Base-by-base conservation (phyloP, 2,797 vertebrate genomes). In the Pogonophryne albipinna region DNA sequence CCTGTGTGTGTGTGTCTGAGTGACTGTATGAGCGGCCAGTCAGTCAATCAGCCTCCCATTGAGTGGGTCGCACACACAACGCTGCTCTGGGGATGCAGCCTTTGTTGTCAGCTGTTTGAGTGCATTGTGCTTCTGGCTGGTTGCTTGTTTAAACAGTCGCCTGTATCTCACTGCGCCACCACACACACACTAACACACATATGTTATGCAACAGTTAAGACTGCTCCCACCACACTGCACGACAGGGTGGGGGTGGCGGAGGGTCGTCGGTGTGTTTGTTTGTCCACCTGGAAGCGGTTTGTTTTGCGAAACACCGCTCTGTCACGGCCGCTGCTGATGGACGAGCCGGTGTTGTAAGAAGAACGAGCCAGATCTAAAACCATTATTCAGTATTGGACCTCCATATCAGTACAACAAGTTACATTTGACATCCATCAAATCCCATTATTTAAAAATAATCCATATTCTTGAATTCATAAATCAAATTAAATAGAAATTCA, bases 231-330 rank as follows among this genome's bases (percentile, higher is more conserved):
- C 44, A 50, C 57, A 38, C 71, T 71, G 62, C 62, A 57, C 15
- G 20, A 16, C 70, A 5, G 65, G 8, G 72, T 38, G 34, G 49
- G 49, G 62, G 56, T 38, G 76, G 74, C 15, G 34, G 66, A 81
- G 66, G 34, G 74, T 81, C 82, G 79, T 82, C 66, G 3, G 67
- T 10, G 64, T 92, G 88, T 86, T 87, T 94, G 91, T 94, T 93
- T 94, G 91, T 92, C 87, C 93, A 95, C 92, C 93, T 95, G 92
- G 92, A 89, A 78, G 76, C 79, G 77, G 84, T 92, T 93, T 90
- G 83, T 87, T 92, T 91, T 89, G 46, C 8, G 65, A 85, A 84
- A 87, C 80, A 82, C 75, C 61, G 23, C 57, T 73, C 74, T 56
- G 77, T 78, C 80, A 78, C 44, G 52, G 83, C 57, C 31, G 27